Evolutionary conservation across 2,113 vertebrate genomes (phyloP), one percentile per base, ranked within the genome.

Genomic region (Rhinoderma darwinii): DNA sequence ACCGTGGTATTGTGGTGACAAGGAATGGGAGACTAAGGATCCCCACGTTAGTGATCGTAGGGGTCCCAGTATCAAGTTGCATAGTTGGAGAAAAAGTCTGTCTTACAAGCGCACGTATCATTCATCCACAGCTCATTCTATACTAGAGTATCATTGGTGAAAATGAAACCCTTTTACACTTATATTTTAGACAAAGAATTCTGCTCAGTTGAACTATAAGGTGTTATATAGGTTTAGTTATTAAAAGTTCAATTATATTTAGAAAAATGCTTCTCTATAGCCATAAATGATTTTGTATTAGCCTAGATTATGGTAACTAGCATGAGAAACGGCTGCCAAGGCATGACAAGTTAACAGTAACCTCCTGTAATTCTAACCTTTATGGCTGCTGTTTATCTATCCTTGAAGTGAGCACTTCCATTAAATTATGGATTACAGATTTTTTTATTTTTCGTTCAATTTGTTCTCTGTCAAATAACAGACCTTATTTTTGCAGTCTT

Each of bases 391-490:
- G 59, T 63, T 44, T 66, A 44, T 82, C 41, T 63, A 63, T 82
- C 3, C 56, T 81, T 81, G n/a, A 43, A 41, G 37, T 81, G 54
- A 43, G 50, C 37, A 82, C 37, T 82, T 82, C 59, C 39, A 82
- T 43, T 82, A 66, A 66, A 82, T 66, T 82, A 63, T 82, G 79
- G 79, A 82, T 82, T 39, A 44, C 27, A 44, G 54, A 66, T 44
- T 44, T 63, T 44, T 77, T 66, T n/a, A n/a, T 66, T 82, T 61
- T 59, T 30, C 51, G 25, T 37, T 44, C 59, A 82, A 82, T 82
- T 82, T 82, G 59, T 66, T 82, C 79, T 82, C 35, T 82, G 79
- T 82, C 79, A 82, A 82, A 59, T 82, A 63, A 66, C 56, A 82
- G 54, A 44, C 59, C 37, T 82, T 56, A 78, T 78, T 82, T 82